Base-by-base conservation (phyloP, 2,113 vertebrate genomes). In the Tenrec ecaudatus region DNA sequence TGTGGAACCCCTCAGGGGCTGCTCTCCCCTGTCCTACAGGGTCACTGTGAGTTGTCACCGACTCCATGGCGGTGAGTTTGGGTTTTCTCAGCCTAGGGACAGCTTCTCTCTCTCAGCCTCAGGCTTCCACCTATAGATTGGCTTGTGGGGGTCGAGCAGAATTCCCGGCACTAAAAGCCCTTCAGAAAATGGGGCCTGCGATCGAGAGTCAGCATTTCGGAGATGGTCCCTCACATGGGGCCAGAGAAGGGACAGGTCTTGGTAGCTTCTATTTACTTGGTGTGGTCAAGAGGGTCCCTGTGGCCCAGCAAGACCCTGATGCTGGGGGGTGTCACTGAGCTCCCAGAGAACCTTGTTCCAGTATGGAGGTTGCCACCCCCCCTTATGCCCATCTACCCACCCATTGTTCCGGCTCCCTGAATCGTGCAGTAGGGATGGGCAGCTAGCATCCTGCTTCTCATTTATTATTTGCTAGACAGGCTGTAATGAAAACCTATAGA, bases 401-500 rank as follows among this genome's bases (percentile, higher is more conserved):
- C 40, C 47, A 14, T 53, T 10, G 47, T 53, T 10, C 47, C 12
- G 47, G 2, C 47, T 53, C 47, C 47, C 47, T 53, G 47, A 53
- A 10, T 8, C 12, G 47, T 53, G 47, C 47, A 53, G 47, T 10
- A 53, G 47, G 11, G 47, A 53, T 53, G 9, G 47, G 47, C 47
- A 53, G 9, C 47, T 14, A 53, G 47, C 47, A 8, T 53, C 47
- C 47, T 53, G 47, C 71, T 66, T 36, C 14, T 92, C 6, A 93
- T 95, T 97, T 92, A 84, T 97, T 97, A 96, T 96, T 96, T 97
- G 92, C 97, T 96, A 90, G 90, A 76, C 0, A 6, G 79, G 88
- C 84, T 94, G 82, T 97, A 97, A 98, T 98, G 97, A 96, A 96
- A 96, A 94, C 95, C 96, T 86, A 36, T 87, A 92, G 94, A 89